phyloP scores from a whole-genome alignment of 2,888 invertebrate species.

The Cyaniris semiargus region DNA sequence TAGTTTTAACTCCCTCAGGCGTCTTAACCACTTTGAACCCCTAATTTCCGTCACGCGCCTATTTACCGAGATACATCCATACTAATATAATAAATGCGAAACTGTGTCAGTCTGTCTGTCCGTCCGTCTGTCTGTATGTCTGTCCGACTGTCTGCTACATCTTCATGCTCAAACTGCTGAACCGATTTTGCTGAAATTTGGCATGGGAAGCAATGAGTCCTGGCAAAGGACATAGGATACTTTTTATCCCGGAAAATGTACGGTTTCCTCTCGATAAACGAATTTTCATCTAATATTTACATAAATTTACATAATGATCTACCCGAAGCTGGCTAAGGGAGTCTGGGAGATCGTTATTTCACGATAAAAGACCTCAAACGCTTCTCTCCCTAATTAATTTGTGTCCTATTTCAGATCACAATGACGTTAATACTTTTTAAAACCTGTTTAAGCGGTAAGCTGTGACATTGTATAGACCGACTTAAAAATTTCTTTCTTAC shows the following conservation, averaged over 20 bases:
- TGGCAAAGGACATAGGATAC: too few relatives aligned
- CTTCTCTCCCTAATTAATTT: conserved; percentile 5
- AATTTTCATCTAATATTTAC: not conserved
- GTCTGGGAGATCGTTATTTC: not conserved
- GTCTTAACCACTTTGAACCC: not conserved
- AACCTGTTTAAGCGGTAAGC: not conserved
- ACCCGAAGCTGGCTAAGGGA: not conserved
- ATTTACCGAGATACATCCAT: not conserved
- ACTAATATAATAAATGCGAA: too few relatives aligned
- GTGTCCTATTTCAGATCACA: conserved; percentile 1
- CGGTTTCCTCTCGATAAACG: too few relatives aligned
- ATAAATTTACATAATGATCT: not conserved
- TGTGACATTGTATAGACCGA: not conserved
- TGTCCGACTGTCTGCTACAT: too few relatives aligned
- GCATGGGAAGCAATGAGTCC: too few relatives aligned
- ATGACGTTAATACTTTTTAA: conserved; percentile 1
- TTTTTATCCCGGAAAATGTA: too few relatives aligned
- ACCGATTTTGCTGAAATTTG: too few relatives aligned
- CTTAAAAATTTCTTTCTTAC: not conserved
- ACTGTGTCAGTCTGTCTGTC: too few relatives aligned
- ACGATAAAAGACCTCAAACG: not conserved
- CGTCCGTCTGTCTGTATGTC: too few relatives aligned
- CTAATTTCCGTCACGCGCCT: not conserved
- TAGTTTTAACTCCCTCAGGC: not conserved
- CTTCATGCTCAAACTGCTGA: too few relatives aligned